Conservation (phyloP, 2,888 invertebrate genomes). For the Drosophila sordidula region DNA sequence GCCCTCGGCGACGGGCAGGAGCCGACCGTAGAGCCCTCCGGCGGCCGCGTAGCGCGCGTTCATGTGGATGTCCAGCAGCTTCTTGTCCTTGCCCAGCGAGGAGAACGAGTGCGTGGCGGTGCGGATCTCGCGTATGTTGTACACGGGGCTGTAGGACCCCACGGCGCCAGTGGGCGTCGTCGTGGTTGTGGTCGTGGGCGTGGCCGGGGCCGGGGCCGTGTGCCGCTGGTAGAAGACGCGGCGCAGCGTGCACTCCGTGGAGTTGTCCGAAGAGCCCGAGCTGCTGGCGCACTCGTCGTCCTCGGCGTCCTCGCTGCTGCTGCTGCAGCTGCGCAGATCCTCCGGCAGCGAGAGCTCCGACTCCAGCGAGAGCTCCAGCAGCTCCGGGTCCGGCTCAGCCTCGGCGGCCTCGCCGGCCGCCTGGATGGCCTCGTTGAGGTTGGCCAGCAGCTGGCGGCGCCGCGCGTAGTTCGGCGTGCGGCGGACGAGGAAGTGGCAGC, state of each 20-base stretch:
- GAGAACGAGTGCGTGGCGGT: constrained; percentile 85
- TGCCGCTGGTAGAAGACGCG: constrained; percentile 59
- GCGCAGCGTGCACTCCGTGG: constrained; percentile 74
- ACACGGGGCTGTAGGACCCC: constrained; percentile 84
- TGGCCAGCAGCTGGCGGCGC: constrained; percentile 84
- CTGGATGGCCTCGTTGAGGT: constrained; percentile 77
- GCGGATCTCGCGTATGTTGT: constrained; percentile 85
- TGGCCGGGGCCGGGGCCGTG: constrained; percentile 6
- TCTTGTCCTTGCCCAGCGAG: constrained; percentile 85
- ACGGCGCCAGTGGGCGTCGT: constrained; percentile 16
- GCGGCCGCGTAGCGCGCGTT: constrained; percentile 74
- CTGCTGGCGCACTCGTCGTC: constrained; percentile 78
- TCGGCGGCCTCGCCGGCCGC: constrained; percentile 5
- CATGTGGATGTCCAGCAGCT: constrained; percentile 84
- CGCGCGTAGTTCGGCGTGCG: constrained; percentile 91
- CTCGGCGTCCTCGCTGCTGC: constrained; percentile 69
- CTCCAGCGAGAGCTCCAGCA: constrained; percentile 82
- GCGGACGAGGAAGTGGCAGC: constrained; percentile 92
- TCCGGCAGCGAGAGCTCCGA: constrained; percentile 77
- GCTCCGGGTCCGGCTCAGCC: not conserved
- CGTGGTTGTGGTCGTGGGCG: not conserved
- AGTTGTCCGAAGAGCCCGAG: constrained; percentile 80
- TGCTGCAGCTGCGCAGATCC: constrained; percentile 74
- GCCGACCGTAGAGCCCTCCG: constrained; percentile 51
- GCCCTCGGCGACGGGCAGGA: constrained; percentile 61